Conservation (phyloP, 2,113 vertebrate genomes). For the Glaucomys volans region DNA sequence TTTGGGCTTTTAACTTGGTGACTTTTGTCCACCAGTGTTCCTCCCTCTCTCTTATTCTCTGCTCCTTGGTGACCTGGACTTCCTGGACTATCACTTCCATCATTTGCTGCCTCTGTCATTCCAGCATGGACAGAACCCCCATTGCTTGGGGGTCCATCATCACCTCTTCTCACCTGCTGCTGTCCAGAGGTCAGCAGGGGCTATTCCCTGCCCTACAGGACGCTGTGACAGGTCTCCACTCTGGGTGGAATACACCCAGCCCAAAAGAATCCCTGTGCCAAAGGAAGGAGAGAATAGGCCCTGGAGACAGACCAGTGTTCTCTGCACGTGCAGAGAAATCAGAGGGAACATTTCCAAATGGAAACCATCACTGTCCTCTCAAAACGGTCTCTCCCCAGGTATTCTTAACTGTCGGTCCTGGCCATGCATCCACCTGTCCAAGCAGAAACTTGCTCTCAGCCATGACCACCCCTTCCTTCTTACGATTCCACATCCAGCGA, state of each 20-base stretch:
- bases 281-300: not conserved
- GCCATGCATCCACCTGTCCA: not conserved
- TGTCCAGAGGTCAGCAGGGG: not conserved
- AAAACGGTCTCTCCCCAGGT: accelerated
- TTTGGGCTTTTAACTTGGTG: not conserved
- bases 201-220: not conserved
- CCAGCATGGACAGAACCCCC: not conserved
- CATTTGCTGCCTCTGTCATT: not conserved
- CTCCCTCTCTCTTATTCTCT: not conserved
- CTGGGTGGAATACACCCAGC: not conserved
- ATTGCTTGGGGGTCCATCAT: not conserved
- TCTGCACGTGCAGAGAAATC: not conserved
- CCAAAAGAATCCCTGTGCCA: not conserved
- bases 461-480: not conserved
- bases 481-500: accelerated
- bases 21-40: too few relatives aligned
- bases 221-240: not conserved
- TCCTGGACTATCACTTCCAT: not conserved
- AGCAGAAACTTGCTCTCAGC: not conserved
- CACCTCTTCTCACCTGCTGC: accelerated
- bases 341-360: not conserved
- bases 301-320: not conserved
- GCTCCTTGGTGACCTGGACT: not conserved
- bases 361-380: not conserved
- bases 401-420: too few relatives aligned